These are phyloP conservation scores for Ctenodactylus gundi DNA, from an alignment of 2,113 vertebrate genomes.

Conservation along the genomic window DNA sequence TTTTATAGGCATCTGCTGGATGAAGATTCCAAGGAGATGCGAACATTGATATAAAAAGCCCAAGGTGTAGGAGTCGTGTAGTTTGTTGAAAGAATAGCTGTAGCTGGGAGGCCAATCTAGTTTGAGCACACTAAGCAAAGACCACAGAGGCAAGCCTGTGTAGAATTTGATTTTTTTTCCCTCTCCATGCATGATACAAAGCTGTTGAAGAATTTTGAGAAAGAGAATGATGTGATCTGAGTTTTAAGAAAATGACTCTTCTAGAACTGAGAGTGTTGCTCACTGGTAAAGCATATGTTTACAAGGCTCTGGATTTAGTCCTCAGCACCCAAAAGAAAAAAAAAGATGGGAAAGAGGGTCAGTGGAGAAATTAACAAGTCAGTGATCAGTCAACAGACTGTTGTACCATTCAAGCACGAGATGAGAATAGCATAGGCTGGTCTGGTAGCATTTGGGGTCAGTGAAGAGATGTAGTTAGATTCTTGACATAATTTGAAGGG, in stretches of 20 bases:
- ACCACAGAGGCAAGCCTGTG: neutral
- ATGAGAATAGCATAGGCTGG: neutral
- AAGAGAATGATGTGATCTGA: neutral
- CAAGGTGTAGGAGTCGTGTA: neutral
- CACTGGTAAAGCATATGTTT: neutral
- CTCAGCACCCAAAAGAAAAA: neutral
- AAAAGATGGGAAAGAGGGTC: neutral
- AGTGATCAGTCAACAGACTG: neutral
- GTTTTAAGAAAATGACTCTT: slow-evolving; percentile 18
- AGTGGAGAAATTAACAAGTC: neutral
- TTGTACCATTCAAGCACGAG: neutral
- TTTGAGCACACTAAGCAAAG: neutral
- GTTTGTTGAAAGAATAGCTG: slow-evolving; percentile 23
- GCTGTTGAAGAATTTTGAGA: neutral
- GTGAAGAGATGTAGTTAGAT: neutral
- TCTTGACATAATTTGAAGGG: neutral
- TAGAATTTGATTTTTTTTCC: neutral
- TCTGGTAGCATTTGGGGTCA: neutral
- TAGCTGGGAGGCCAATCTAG: neutral
- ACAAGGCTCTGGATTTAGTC: neutral
- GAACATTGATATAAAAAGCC: neutral
- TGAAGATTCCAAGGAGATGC: slow-evolving; percentile 27
- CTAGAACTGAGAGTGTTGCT: neutral
- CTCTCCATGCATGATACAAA: neutral
- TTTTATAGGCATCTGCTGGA: neutral